Evolutionary conservation across 2,113 vertebrate species (phyloP).

Genomic region (Falcunculus frontatus): DNA sequence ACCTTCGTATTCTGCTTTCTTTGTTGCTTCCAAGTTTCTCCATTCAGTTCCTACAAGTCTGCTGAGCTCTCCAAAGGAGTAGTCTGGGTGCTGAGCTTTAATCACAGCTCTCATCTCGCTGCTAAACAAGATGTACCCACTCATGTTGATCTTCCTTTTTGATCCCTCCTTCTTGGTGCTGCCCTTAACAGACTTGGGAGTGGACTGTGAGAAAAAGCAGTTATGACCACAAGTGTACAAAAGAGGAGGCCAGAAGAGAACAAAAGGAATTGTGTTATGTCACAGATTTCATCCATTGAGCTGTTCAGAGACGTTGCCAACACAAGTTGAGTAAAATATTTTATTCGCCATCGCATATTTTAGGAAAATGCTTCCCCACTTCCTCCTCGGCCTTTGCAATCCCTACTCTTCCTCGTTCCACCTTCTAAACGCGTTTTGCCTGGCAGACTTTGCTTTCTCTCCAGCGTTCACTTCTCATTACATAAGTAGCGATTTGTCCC

Average conservation of each 20-base stretch:
- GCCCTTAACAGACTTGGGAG: slow-evolving; percentile 93
- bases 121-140: slow-evolving; percentile 98
- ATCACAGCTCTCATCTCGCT: slow-evolving; percentile 99
- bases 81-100: slow-evolving; percentile 97
- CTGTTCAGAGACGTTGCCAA: background rate
- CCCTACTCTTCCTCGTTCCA: background rate
- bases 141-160: slow-evolving; percentile 99
- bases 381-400: background rate
- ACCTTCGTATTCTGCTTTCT: slow-evolving; percentile 99
- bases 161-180: slow-evolving; percentile 94
- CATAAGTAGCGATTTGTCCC: background rate
- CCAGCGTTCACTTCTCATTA: background rate
- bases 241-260: background rate
- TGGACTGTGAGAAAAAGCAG: slow-evolving; percentile 79
- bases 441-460: background rate
- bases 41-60: slow-evolving; percentile 97
- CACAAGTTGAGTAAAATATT: background rate
- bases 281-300: background rate
- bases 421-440: background rate
- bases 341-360: background rate
- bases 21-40: slow-evolving; percentile 93
- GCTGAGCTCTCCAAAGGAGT: slow-evolving; percentile 97
- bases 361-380: background rate
- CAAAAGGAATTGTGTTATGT: background rate
- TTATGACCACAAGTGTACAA: slow-evolving; percentile 32